Percentiles rank a stretch among this genome's conserved stretches.
Evolutionary conservation across 2,113 vertebrate genomes (phyloP).

Genomic region (Hippocampus abdominalis): DNA sequence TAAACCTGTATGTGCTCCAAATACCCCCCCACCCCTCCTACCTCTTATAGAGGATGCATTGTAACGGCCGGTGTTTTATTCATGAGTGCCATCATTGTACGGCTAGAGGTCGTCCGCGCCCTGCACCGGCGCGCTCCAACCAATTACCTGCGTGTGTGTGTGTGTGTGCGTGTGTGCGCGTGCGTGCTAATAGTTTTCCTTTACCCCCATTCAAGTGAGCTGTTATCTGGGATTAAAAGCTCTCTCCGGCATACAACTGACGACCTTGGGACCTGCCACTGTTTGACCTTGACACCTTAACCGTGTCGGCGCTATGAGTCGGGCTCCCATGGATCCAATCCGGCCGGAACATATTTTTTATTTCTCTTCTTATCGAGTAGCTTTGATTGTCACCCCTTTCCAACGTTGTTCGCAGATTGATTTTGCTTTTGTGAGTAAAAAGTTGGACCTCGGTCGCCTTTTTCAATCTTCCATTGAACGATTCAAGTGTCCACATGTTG

Average conservation of each 20-base stretch:
- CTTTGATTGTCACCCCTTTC: too few relatives aligned
- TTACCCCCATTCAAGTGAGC: not conserved
- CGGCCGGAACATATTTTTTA: not conserved
- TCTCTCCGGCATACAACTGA: conserved; percentile 33
- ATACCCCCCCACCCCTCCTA: not conserved
- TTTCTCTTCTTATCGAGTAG: not conserved
- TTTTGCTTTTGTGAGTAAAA: not conserved
- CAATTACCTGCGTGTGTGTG: not conserved
- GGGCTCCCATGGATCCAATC: not conserved
- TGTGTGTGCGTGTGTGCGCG: not conserved
- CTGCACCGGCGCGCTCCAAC: not conserved
- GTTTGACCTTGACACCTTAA: conserved; percentile 28
- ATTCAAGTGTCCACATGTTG: not conserved
- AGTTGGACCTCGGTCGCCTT: not conserved
- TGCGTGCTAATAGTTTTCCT: conserved; percentile 2
- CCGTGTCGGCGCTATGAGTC: not conserved
- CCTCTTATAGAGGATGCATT: not conserved
- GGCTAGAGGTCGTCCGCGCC: not conserved
- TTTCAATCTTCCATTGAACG: not conserved
- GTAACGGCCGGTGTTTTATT: not conserved
- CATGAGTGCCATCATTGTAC: not conserved
- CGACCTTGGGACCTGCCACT: conserved; percentile 36
- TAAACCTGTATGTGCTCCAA: not conserved
- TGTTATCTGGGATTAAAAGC: conserved; percentile 27
- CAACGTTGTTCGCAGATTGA: too few relatives aligned